Base-by-base conservation (phyloP, 2,888 invertebrate species). In the Microctonus aethiopoides region DNA sequence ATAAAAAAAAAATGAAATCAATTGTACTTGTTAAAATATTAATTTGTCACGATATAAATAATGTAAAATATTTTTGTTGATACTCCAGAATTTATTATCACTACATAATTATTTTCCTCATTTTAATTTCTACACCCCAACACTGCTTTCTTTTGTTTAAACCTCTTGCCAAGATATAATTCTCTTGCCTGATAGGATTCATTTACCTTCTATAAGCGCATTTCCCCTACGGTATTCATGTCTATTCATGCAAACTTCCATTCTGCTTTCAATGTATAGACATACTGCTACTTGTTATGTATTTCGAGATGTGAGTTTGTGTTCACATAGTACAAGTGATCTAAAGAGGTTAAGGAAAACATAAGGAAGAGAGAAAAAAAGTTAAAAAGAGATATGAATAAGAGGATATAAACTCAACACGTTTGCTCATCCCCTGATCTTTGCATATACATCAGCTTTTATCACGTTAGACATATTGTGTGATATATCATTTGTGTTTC, bases 161-260 rank as follows among this genome's bases (percentile, higher is more conserved):
- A 68, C 69, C 72, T 72, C 74, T 70, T 71, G 64, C 61, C 72
- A 68, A 70, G 74, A 75, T 75, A 73, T 73, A 71, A 75, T 71
- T 73, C 71, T 67, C 68, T 69, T 59, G 46, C 16, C 6, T 72
- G 74, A 75, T 75, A 73, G 74, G 72, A 75, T 75, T 73, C 73
- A 72, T 70, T 70, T 62, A 29, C 29, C 7, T 7, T 3, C 7
- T 3, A 5, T 68, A 65, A 67, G 67, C 71, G 67, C 61, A 68
- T 69, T 65, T 67, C 54, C 29, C 20, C 13, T 39, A 36, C 26
- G 36, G 41, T 11, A 26, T 61, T 39, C 61, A 39, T 13, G 36
- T 61, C 61, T 39, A 61, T 22, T 61, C 39, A 61, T 16, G 26
- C 24, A 24, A 46, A 61, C 61, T 61, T 61, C 41, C 61, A 61